These are phyloP conservation scores for Rotaria magnacalcarata DNA, from an alignment of 2,888 invertebrate genomes.

Conservation along the genomic window DNA sequence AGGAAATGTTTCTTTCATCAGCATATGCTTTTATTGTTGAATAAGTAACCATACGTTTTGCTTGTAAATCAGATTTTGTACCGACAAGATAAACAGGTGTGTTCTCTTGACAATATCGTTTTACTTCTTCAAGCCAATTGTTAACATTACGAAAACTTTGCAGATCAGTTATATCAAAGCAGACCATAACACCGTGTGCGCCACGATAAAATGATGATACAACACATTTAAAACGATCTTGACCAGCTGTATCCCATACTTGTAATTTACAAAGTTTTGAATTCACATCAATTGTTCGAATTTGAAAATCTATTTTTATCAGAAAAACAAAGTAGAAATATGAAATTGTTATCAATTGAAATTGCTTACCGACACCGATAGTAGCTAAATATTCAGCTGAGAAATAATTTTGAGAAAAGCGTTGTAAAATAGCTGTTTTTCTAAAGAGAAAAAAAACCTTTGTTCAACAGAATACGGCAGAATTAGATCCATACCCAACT, in stretches of 20 bases:
- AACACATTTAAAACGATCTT: slow-evolving; percentile 66
- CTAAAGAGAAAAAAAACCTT: background rate
- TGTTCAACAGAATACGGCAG: background rate
- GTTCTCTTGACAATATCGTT: slow-evolving; percentile 92
- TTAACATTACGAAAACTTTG: slow-evolving; percentile 98
- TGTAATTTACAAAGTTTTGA: slow-evolving; percentile 64
- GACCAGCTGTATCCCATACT: slow-evolving; percentile 58
- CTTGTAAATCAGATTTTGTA: slow-evolving; percentile 95
- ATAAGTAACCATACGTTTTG: slow-evolving; percentile 87
- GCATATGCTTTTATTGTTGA: slow-evolving; percentile 89
- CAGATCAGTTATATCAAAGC: slow-evolving; percentile 97
- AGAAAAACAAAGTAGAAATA: background rate
- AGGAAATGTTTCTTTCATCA: slow-evolving; percentile 93
- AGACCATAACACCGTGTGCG: slow-evolving; percentile 98
- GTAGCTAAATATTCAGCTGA: slow-evolving; percentile 58
- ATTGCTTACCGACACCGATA: slow-evolving; percentile 50
- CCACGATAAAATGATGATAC: slow-evolving; percentile 98
- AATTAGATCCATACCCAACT: slow-evolving; percentile 49
- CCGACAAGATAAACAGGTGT: slow-evolving; percentile 94
- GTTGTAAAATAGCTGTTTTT: slow-evolving; percentile 55
- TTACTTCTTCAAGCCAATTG: slow-evolving; percentile 97
- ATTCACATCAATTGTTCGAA: slow-evolving; percentile 63
- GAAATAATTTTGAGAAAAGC: slow-evolving; percentile 57
- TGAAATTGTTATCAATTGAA: background rate
- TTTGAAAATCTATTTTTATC: slow-evolving; percentile 61